phyloP scores from a whole-genome alignment of 2,113 vertebrate genomes.

The Sapajus apella region DNA sequence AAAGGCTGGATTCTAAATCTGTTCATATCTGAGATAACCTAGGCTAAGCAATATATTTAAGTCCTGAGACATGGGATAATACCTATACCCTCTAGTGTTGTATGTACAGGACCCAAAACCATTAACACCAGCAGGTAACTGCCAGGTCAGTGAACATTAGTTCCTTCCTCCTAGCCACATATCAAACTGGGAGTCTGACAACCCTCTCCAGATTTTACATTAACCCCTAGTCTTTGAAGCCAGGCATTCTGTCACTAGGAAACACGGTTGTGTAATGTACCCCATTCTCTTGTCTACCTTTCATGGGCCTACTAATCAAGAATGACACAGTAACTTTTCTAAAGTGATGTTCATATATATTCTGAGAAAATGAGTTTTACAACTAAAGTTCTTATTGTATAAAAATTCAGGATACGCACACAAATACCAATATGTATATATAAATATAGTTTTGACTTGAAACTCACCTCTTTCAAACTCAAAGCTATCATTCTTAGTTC shows the following conservation, averaged over 20 bases:
- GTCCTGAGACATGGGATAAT: not conserved
- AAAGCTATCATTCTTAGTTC: not conserved
- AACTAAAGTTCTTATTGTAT: not conserved
- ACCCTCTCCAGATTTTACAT: not conserved
- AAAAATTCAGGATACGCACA: not conserved
- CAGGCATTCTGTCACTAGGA: not conserved
- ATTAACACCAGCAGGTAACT: not conserved
- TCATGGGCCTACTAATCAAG: not conserved
- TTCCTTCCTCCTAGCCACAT: not conserved
- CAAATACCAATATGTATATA: not conserved
- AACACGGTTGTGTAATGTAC: not conserved
- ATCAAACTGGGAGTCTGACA: not conserved
- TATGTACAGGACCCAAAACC: not conserved
- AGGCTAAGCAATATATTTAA: not conserved
- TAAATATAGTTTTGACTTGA: not conserved
- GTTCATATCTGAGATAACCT: not conserved
- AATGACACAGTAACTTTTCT: not conserved
- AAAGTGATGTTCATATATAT: not conserved
- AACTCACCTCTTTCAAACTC: conserved; percentile 31
- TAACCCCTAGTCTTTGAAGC: not conserved
- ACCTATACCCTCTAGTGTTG: not conserved
- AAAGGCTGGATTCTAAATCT: not conserved
- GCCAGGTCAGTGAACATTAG: not conserved
- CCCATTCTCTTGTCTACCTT: not conserved
- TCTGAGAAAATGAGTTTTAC: not conserved